A percentile compares a stretch with the other conserved stretches of the same genome.
Conservation (phyloP, 2,888 invertebrate species). For the Molorchus minor region DNA sequence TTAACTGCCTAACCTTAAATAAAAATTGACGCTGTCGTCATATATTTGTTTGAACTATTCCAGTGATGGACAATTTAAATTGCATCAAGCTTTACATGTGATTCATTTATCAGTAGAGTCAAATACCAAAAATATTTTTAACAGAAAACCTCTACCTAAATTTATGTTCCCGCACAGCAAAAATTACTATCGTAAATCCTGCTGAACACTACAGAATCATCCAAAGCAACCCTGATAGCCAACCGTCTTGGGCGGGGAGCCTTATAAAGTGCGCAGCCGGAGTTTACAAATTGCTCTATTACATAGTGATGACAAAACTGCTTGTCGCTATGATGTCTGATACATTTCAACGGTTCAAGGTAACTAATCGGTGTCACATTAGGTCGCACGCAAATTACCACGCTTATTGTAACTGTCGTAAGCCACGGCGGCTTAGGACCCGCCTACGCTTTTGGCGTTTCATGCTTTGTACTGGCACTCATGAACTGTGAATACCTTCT, state of each 20-base stretch:
- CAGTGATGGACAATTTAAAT: too few relatives aligned
- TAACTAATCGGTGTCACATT: conserved; percentile 62
- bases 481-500: too few relatives aligned
- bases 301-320: conserved; percentile 96
- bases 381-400: conserved; percentile 12
- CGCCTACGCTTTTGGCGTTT: conserved; percentile 12
- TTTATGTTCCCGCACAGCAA: too few relatives aligned
- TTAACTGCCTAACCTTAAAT: too few relatives aligned
- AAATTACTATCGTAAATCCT: too few relatives aligned
- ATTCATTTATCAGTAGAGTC: too few relatives aligned
- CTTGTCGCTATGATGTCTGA: conserved; percentile 99
- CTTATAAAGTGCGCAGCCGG: conserved; percentile 92
- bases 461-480: too few relatives aligned
- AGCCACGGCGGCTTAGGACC: conserved; percentile 3
- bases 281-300: conserved; percentile 95
- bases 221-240: conserved; percentile 47
- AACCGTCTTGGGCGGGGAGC: conserved; percentile 83
- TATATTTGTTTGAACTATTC: too few relatives aligned
- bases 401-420: conserved; percentile 12
- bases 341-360: conserved; percentile 98
- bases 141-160: too few relatives aligned
- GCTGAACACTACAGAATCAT: conserved; percentile 1
- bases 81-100: too few relatives aligned
- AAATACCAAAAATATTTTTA: too few relatives aligned
- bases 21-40: too few relatives aligned